Base-by-base conservation (phyloP, 2,113 vertebrate genomes). In the Melanerpes formicivorus region DNA sequence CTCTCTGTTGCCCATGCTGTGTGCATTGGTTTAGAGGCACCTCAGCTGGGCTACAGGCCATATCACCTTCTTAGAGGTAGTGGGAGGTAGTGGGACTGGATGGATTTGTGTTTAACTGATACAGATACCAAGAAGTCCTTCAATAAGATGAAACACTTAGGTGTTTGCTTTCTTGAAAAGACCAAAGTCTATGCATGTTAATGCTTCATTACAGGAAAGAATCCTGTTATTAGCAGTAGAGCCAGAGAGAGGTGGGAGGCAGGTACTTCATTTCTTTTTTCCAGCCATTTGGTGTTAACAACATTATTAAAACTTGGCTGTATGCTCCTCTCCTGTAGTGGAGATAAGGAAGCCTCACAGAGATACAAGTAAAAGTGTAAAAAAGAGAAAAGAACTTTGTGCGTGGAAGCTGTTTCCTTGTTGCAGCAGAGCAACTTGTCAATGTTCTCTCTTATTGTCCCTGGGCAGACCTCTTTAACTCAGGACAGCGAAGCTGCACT, bases 401-500 rank as follows among this genome's bases (percentile, higher is more conserved):
- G 55, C 34, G 32, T 67, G 32, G 40, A 63, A 7, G 46, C n/a
- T 84, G 70, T 12, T 3, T 30, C 58, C 79, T 60, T 34, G 14
- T 32, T 55, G 46, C 54, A 74, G 42, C 74, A 81, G 52, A 69
- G 62, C 3, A 13, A 8, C 70, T 63, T 19, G 23, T 90, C 66
- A 66, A 8, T 55, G 21, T 63, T 71, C 30, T 90, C 72, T 93
- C 48, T 86, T 80, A 10, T 72, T 88, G 92, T 62, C 50, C 14
- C 10, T 26, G 78, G 72, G 34, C 89, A 98, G 97, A 97, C 97
- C 93, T 97, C 97, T 37, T 94, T 98, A 59, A 98, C 98, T 97
- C 99, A 98, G 98, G 99, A 99, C 79, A 98, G 97, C 5, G 98
- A 98, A 59, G 96, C 98, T 37, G 95, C 98, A 32, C 97, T 99